These are phyloP conservation scores for Ditylenchus weischeri DNA, from an alignment of 2,888 invertebrate genomes.

Conservation along the genomic window DNA sequence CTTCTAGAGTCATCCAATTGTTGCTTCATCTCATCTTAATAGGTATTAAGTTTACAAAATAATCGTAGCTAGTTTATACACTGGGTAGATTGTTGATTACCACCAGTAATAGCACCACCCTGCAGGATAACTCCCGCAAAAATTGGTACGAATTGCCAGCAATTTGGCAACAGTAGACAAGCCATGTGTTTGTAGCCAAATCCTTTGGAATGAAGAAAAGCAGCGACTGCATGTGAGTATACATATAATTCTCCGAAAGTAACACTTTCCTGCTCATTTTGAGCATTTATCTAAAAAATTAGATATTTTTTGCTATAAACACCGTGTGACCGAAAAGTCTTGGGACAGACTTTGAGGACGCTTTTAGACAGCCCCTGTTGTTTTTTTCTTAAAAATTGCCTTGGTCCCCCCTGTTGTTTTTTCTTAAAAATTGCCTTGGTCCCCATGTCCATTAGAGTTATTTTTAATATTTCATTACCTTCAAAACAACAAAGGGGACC, in stretches of 20 bases:
- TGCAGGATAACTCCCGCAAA: conserved; percentile 33
- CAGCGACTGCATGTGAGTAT: conserved; percentile 32
- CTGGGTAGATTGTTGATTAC: conserved; percentile 48
- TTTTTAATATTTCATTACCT: too few species aligned
- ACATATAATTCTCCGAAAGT: conserved; percentile 28
- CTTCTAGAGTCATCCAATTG: conserved; percentile 47
- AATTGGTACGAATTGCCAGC: conserved; percentile 39
- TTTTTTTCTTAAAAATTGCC: too few species aligned
- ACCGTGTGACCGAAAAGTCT: too few species aligned
- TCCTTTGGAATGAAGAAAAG: conserved; percentile 33
- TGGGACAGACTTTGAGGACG: too few species aligned
- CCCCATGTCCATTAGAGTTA: too few species aligned
- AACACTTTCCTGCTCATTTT: conserved; percentile 20
- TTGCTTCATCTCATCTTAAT: conserved; percentile 47
- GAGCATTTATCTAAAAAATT: conserved; percentile 23
- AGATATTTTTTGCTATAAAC: neutral
- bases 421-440: too few species aligned
- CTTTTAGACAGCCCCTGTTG: too few species aligned
- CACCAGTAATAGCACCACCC: conserved; percentile 49
- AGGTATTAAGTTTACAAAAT: neutral
- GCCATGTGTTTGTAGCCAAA: conserved; percentile 42
- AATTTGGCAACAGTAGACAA: conserved; percentile 45
- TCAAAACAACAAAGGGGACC: too few species aligned
- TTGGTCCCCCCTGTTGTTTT: too few species aligned
- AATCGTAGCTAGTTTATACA: neutral